A percentile compares a stretch with the other conserved stretches of the same genome.
These are phyloP conservation scores for Epinotia ramella DNA, from an alignment of 2,888 invertebrate species.

Conservation along the genomic window DNA sequence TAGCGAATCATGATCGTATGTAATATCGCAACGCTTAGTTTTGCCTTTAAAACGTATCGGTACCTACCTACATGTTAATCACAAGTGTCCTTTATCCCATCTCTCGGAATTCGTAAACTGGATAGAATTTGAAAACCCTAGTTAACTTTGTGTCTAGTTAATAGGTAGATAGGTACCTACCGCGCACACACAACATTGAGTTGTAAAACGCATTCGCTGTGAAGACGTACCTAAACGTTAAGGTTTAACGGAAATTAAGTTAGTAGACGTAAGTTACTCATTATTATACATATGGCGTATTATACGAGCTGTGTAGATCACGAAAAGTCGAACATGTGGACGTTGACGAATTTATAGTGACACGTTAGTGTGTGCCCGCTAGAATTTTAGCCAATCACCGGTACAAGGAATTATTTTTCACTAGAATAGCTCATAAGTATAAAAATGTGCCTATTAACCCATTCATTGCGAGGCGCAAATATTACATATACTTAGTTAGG, in stretches of 20 bases:
- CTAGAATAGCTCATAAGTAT: slow-evolving; percentile 5
- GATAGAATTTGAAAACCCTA: not conserved
- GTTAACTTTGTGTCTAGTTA: not conserved
- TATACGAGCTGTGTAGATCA: not conserved
- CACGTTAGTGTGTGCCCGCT: slow-evolving; percentile 48
- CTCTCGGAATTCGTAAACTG: not conserved
- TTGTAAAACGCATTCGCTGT: not conserved
- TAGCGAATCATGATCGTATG: too few relatives aligned
- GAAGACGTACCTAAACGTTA: slow-evolving; percentile 2
- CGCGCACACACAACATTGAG: not conserved
- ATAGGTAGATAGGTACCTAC: too few relatives aligned
- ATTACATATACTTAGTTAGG: too few relatives aligned
- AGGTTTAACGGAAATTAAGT: slow-evolving; percentile 8
- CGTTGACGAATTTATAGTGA: slow-evolving; percentile 72
- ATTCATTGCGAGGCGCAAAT: too few relatives aligned
- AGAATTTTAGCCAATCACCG: slow-evolving; percentile 54
- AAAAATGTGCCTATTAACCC: too few relatives aligned
- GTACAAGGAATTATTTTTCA: slow-evolving; percentile 48
- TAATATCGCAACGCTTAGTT: too few relatives aligned
- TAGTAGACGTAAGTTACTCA: not conserved
- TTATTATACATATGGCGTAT: slow-evolving; percentile 20
- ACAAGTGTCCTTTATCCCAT: too few relatives aligned
- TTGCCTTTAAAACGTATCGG: not conserved
- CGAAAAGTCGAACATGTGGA: slow-evolving; percentile 55
- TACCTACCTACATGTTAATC: not conserved